Conservation (phyloP, 2,888 invertebrate genomes). For the Tromatobia lineatoria region DNA sequence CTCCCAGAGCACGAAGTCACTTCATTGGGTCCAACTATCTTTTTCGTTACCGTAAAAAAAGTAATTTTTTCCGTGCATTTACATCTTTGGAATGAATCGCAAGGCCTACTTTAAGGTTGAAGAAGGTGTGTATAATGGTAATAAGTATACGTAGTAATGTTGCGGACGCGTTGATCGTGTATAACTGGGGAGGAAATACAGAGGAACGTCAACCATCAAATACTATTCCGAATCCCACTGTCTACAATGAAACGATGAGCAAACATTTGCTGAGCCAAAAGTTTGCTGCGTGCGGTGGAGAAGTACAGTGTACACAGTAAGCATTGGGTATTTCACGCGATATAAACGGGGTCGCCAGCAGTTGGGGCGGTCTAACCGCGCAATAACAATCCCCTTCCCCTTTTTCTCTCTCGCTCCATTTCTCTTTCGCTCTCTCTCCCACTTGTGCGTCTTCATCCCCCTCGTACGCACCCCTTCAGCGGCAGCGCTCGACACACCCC, state of each 20-base stretch:
- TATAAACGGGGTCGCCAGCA: slow-evolving; percentile 42
- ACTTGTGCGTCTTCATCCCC: slow-evolving; percentile 50
- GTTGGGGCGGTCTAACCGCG: slow-evolving; percentile 77
- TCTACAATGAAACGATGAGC: slow-evolving; percentile 53
- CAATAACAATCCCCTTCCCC: slow-evolving; percentile 78
- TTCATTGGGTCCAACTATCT: too few relatives aligned
- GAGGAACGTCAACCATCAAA: slow-evolving; percentile 29
- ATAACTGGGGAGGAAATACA: slow-evolving; percentile 3
- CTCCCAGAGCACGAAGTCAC: too few relatives aligned
- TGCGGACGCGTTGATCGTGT: neutral
- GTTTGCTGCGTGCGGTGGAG: slow-evolving; percentile 1
- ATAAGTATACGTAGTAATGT: slow-evolving; percentile 6
- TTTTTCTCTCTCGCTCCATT: slow-evolving; percentile 31
- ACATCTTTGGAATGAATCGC: too few relatives aligned
- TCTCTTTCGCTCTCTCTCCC: slow-evolving; percentile 64
- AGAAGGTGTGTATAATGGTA: neutral
- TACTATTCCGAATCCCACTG: slow-evolving; percentile 26
- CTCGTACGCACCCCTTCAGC: slow-evolving; percentile 46
- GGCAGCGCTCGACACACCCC: slow-evolving; percentile 48
- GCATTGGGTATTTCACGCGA: slow-evolving; percentile 39
- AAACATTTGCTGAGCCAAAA: slow-evolving; percentile 59
- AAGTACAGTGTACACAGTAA: neutral
- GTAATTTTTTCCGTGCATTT: too few relatives aligned
- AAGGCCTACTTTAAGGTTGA: too few relatives aligned
- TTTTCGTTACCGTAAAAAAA: too few relatives aligned